Evolutionary conservation across 2,888 invertebrate species (phyloP), one percentile per base, ranked within the genome.

Genomic region (Teleiodes luculella): DNA sequence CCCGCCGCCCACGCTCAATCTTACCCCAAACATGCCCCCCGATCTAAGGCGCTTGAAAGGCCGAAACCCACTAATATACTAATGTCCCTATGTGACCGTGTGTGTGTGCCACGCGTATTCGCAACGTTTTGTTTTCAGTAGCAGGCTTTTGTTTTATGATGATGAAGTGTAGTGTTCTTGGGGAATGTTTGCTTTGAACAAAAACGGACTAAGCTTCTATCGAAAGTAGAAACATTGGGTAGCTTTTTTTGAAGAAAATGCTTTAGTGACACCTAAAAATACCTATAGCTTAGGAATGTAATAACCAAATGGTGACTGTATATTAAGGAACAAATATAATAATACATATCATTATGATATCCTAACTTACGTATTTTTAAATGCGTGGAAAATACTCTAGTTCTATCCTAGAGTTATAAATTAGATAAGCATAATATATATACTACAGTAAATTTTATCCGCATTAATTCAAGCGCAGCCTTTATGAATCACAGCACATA

Each of bases 61-160:
- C 87, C 87, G 87, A 89, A 88, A 78, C 85, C 79, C 74, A 84
- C 87, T 89, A 88, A 88, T 88, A 88, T 88, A 87, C 88, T 88
- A 86, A 87, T 88, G 86, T 81, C 80, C 83, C 76, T 77, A 79
- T 48, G 36, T 18, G 36, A n/a, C 10, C 48, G 35, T 36, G 20
- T 48, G 36, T 48, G 48, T 35, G 8, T 48, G 10, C 18, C 35
- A 35, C 47, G 28, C 43, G 36, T 11, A 10, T 54, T 36, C 20
- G 49, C n/a, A 36, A 50, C 6, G 28, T 13, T 53, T 58, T 18
- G 49, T 46, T 51, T 36, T 37, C 39, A 13, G 13, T n/a, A n/a
- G 46, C 16, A 11, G 14, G 4, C 14, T 30, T 30, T 14, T 46
- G 46, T 46, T 46, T 8, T 28, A 28, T 13, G 31, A 14, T 30